Evolutionary conservation across 2,888 invertebrate species (phyloP).

Genomic region (Neoaliturus tenellus): DNA sequence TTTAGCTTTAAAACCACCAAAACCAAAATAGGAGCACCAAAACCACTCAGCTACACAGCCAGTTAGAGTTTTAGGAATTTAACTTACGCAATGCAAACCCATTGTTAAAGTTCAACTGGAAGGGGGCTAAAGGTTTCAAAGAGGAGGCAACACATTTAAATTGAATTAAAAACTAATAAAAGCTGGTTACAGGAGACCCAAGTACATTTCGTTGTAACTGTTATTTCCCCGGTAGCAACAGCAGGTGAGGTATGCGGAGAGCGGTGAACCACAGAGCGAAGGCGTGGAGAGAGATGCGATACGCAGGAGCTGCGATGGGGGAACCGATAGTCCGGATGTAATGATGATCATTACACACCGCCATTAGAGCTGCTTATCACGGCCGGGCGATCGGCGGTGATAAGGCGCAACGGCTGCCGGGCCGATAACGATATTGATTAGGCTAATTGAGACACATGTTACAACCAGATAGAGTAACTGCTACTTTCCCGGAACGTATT

Average conservation of each 20-base stretch:
- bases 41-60: too few species aligned
- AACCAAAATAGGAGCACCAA: too few species aligned
- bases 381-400: neutral
- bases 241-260: neutral
- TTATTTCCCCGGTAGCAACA: too few species aligned
- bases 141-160: too few species aligned
- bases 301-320: neutral
- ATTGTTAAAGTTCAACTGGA: too few species aligned
- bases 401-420: neutral
- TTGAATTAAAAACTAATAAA: too few species aligned
- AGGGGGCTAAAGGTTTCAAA: too few species aligned
- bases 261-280: neutral
- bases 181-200: too few species aligned
- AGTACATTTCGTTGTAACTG: too few species aligned
- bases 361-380: constrained; percentile 8
- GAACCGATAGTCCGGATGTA: neutral
- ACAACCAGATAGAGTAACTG: neutral
- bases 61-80: too few species aligned
- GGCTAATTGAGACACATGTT: constrained; percentile 11
- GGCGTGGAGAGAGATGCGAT: neutral
- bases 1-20: too few species aligned
- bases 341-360: constrained; percentile 22
- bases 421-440: constrained; percentile 19
- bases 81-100: too few species aligned
- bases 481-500: neutral